phyloP scores from a whole-genome alignment of 2,888 invertebrate species.

The Alsophila aescularia region DNA sequence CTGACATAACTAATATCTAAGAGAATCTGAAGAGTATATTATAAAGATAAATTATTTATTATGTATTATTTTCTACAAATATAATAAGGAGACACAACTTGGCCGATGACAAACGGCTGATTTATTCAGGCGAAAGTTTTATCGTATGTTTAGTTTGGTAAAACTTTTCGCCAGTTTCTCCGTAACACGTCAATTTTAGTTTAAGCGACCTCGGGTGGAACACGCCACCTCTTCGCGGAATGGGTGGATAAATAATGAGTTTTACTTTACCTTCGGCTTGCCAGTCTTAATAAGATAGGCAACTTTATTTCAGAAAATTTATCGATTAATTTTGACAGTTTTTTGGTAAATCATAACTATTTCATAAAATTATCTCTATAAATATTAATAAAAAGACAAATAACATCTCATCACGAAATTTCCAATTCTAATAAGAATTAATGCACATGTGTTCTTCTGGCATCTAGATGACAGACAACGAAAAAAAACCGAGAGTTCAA shows the following conservation, averaged over 20 bases:
- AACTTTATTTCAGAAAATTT: too few relatives aligned
- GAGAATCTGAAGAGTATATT: too few relatives aligned
- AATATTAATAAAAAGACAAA: too few relatives aligned
- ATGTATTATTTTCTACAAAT: too few relatives aligned
- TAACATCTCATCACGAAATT: too few relatives aligned
- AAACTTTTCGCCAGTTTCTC: conserved; percentile 35
- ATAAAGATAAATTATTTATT: too few relatives aligned
- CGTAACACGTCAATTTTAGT: conserved; percentile 42
- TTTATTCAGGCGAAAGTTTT: conserved; percentile 27
- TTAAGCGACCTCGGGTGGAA: conserved; percentile 36
- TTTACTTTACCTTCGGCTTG: conserved; percentile 2
- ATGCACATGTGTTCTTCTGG: too few relatives aligned
- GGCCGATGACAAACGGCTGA: conserved; percentile 19
- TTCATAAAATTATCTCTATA: too few relatives aligned
- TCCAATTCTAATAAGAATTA: too few relatives aligned
- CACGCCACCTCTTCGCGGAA: conserved; percentile 37
- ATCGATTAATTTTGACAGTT: neutral
- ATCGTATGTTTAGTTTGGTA: conserved; percentile 25
- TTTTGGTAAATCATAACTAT: neutral
- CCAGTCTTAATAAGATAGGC: neutral
- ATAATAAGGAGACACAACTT: neutral
- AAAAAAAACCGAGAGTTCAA: too few relatives aligned
- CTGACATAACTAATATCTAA: neutral
- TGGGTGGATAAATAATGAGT: conserved; percentile 38
- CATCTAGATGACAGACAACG: too few relatives aligned